phyloP scores from a whole-genome alignment of 2,888 invertebrate genomes.

The Drosophila paramelanica region DNA sequence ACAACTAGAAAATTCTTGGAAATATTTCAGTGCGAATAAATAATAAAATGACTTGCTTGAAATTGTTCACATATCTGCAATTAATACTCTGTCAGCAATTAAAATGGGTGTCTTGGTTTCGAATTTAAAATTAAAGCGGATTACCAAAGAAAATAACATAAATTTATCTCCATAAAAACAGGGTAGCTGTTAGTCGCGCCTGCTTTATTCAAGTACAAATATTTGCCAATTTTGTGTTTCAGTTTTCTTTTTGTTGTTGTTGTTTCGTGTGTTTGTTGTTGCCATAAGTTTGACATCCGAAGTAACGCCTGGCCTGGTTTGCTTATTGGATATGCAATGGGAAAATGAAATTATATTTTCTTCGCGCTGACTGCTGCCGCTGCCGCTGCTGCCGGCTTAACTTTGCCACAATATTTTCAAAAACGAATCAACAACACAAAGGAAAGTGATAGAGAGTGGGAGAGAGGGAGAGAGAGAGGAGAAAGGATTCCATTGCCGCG shows the following conservation, averaged over 20 bases:
- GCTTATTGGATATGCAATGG: constrained; percentile 75
- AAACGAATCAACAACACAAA: constrained; percentile 48
- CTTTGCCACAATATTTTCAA: constrained; percentile 59
- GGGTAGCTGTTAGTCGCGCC: background rate
- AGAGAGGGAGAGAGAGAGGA: background rate
- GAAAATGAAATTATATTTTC: constrained; percentile 65
- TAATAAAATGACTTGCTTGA: background rate
- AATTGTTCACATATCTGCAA: background rate
- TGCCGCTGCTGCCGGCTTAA: constrained; percentile 44
- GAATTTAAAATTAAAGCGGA: background rate
- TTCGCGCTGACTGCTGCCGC: constrained; percentile 25
- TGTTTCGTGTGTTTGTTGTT: constrained; percentile 11
- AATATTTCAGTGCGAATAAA: background rate
- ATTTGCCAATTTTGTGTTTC: constrained; percentile 27
- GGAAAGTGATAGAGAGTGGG: constrained; percentile 9
- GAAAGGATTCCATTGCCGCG: constrained; percentile 18
- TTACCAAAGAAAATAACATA: no score
- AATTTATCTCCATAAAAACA: background rate
- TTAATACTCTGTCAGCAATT: background rate
- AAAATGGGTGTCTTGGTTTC: background rate
- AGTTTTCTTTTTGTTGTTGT: constrained; percentile 2
- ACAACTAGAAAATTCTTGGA: background rate
- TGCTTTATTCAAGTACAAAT: background rate
- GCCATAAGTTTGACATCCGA: constrained; percentile 57
- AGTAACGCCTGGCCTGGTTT: constrained; percentile 43